Percentiles rank a stretch among this genome's conserved stretches.
phyloP scores from a whole-genome alignment of 2,888 invertebrate species.

The Maniola hyperantus region DNA sequence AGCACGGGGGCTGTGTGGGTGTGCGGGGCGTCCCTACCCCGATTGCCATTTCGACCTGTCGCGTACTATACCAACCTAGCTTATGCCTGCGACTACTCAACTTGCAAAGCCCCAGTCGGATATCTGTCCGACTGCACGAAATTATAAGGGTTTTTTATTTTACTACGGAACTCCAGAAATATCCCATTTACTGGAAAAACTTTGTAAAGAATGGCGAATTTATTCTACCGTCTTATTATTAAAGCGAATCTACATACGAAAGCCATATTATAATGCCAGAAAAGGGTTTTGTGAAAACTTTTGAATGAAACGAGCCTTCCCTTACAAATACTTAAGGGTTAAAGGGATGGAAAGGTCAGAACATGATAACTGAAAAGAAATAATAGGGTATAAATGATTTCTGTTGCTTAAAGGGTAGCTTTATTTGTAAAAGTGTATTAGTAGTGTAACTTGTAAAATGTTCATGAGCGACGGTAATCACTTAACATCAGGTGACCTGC shows the following conservation, averaged over 20 bases:
- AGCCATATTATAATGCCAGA: slow-evolving; percentile 7
- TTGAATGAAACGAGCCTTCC: slow-evolving; percentile 7
- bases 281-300: slow-evolving; percentile 20
- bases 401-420: slow-evolving; percentile 10
- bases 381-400: slow-evolving; percentile 18
- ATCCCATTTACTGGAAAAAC: slow-evolving; percentile 12
- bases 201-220: slow-evolving; percentile 9
- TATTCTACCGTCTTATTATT: slow-evolving; percentile 21
- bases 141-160: no score
- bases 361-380: slow-evolving; percentile 1
- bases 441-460: no score
- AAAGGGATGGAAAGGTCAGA: slow-evolving; percentile 23
- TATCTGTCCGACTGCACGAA: no score
- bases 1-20: no score
- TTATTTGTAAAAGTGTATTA: background rate
- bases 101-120: no score
- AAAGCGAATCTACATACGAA: slow-evolving; percentile 15
- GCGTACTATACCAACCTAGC: no score
- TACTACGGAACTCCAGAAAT: background rate
- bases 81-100: no score
- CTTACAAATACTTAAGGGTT: slow-evolving; percentile 22
- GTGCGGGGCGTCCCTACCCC: no score
- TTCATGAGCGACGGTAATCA: no score
- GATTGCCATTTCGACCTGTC: no score
- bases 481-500: no score